phyloP scores from a whole-genome alignment of 92 coral and sea anemone genomes.

The Porites cylindrica region DNA sequence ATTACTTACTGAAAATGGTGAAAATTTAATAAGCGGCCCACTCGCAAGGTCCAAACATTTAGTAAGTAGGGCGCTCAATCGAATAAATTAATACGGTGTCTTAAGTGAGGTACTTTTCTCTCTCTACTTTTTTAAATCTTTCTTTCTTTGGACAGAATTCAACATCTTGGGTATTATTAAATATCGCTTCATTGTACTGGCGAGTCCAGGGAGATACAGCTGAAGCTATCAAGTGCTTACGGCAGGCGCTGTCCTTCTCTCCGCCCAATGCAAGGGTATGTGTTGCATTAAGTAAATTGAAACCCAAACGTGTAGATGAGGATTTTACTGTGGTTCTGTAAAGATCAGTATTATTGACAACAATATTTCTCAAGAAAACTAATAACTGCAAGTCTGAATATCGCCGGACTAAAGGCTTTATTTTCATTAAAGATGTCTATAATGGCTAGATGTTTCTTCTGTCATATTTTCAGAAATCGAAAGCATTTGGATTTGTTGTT shows the following conservation, averaged over 20 bases:
- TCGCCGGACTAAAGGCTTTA: too few relatives aligned
- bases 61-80: too few relatives aligned
- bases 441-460: too few relatives aligned
- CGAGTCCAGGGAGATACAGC: conserved; percentile 83
- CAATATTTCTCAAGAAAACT: too few relatives aligned
- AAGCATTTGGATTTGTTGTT: too few relatives aligned
- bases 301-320: not conserved
- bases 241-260: conserved; percentile 87
- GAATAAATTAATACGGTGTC: too few relatives aligned
- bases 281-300: not conserved
- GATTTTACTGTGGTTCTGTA: not conserved
- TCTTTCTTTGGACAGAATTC: conserved; percentile 66
- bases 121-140: not conserved
- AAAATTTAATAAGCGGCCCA: too few relatives aligned
- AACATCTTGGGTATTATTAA: conserved; percentile 88
- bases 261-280: conserved; percentile 72
- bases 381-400: not conserved
- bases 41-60: too few relatives aligned
- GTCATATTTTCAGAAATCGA: too few relatives aligned
- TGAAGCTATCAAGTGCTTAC: conserved; percentile 92
- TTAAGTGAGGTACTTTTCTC: not conserved
- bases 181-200: conserved; percentile 93
- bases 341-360: too few relatives aligned
- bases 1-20: too few relatives aligned
- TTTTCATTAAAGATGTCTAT: too few relatives aligned